These are phyloP conservation scores for Takifugu ocellatus DNA, from an alignment of 2,797 vertebrate genomes.

Conservation along the genomic window DNA sequence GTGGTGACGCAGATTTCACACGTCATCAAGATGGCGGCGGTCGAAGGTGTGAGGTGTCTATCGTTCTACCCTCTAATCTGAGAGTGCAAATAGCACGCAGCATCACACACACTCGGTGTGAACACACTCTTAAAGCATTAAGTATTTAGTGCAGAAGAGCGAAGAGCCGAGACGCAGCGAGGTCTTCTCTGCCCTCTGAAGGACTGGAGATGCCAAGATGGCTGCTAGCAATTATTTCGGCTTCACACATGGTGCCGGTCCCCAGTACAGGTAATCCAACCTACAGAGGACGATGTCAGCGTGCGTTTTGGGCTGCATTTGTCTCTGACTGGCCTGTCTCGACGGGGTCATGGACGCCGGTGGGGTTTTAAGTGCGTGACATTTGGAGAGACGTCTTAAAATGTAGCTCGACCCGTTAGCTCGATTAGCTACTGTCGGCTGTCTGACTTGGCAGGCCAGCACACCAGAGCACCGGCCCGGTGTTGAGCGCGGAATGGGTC, in stretches of 20 bases:
- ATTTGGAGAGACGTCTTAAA: constrained; percentile 7
- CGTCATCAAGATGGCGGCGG: too few relatives aligned
- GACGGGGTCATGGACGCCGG: not conserved
- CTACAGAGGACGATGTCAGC: constrained; percentile 27
- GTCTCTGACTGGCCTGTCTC: not conserved
- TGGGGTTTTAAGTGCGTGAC: constrained; percentile 9
- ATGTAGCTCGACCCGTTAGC: constrained; percentile 43
- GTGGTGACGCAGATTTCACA: too few relatives aligned
- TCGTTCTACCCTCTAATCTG: too few relatives aligned
- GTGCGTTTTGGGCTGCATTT: not conserved
- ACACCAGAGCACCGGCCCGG: constrained; percentile 12
- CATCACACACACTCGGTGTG: too few relatives aligned
- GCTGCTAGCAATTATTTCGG: constrained; percentile 80
- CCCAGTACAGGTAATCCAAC: constrained; percentile 79
- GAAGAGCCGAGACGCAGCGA: too few relatives aligned
- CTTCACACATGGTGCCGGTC: constrained; percentile 74
- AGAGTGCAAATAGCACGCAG: too few relatives aligned
- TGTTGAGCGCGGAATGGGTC: too few relatives aligned
- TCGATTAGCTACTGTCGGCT: constrained; percentile 46
- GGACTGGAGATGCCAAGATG: constrained; percentile 79
- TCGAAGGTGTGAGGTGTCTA: too few relatives aligned
- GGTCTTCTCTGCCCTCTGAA: constrained; percentile 28
- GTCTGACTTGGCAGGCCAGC: constrained; percentile 44
- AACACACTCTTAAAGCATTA: too few relatives aligned
- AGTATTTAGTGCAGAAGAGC: constrained; percentile 7